These are phyloP conservation scores for Solea senegalensis DNA, from an alignment of 2,113 vertebrate genomes.

Conservation along the genomic window DNA sequence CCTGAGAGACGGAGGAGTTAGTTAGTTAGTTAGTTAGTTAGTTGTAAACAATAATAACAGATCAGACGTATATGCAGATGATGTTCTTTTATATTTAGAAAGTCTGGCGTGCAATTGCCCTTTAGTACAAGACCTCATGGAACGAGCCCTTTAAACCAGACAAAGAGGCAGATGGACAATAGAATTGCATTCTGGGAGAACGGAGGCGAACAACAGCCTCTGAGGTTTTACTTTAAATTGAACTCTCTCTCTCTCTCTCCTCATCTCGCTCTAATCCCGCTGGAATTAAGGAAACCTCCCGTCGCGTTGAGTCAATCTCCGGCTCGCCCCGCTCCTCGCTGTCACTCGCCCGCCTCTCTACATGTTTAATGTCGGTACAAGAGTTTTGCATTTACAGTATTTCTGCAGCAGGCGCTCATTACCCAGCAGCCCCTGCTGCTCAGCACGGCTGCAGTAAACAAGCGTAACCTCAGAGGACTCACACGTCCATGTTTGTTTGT, in stretches of 20 bases:
- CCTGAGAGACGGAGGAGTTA: no score
- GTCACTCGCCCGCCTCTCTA: slow-evolving; percentile 44
- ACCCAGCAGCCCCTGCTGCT: slow-evolving; percentile 27
- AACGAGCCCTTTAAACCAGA: no score
- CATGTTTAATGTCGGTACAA: slow-evolving; percentile 70
- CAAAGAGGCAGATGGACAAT: no score
- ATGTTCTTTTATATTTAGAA: no score
- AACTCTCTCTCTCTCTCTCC: not conserved
- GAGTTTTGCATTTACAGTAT: slow-evolving; percentile 62
- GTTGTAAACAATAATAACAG: no score
- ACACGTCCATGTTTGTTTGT: slow-evolving; percentile 4
- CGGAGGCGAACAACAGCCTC: no score
- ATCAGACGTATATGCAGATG: no score
- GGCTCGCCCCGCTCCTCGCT: slow-evolving; percentile 25
- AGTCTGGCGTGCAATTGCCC: no score
- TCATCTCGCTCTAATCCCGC: not conserved
- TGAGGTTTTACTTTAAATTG: no score
- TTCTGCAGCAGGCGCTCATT: slow-evolving; percentile 38
- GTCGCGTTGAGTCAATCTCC: slow-evolving; percentile 58
- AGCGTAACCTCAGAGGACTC: slow-evolving; percentile 3
- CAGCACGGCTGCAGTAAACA: slow-evolving; percentile 44
- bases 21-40: no score
- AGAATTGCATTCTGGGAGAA: no score
- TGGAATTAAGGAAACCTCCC: slow-evolving; percentile 43
- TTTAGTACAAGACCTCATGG: no score